phyloP scores from a whole-genome alignment of 2,797 vertebrate species.

The Pipistrellus kuhlii region DNA sequence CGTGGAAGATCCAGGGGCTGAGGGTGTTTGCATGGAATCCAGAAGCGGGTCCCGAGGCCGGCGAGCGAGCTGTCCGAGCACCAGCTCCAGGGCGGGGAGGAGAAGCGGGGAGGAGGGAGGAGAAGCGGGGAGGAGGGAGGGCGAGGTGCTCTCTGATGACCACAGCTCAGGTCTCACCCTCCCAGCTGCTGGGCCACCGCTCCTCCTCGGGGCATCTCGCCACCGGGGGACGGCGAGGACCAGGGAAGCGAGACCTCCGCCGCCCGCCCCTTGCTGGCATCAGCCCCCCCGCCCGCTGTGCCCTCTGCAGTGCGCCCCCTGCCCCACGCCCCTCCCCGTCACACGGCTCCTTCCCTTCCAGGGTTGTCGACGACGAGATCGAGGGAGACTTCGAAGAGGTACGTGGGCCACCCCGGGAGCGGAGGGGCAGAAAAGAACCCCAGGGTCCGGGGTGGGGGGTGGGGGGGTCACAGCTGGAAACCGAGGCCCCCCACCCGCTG shows the following conservation, averaged over 20 bases:
- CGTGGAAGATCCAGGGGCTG: rapidly evolving
- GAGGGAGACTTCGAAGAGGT: constrained; percentile 92
- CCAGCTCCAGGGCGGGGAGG: rapidly evolving
- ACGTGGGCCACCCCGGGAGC: not conserved
- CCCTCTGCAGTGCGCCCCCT: not conserved
- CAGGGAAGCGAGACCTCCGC: not conserved
- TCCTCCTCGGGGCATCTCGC: not conserved
- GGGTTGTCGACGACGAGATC: constrained; percentile 90
- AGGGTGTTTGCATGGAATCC: not conserved
- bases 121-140: not conserved
- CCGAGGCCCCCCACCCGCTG: rapidly evolving
- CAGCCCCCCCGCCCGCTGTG: not conserved
- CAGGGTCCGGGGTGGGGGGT: not conserved
- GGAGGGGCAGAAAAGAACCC: not conserved
- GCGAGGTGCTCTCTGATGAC: not conserved
- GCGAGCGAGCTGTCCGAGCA: not conserved
- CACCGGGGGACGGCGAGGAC: not conserved
- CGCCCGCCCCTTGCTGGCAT: not conserved
- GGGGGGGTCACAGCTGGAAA: not conserved
- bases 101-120: not conserved
- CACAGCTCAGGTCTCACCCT: not conserved
- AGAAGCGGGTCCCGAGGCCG: not conserved
- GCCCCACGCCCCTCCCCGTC: not conserved
- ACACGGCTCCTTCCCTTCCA: constrained; percentile 81
- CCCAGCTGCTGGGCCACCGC: not conserved